Conservation (phyloP, 1,140 invertebrate genomes). For the Nautilus pompilius region DNA sequence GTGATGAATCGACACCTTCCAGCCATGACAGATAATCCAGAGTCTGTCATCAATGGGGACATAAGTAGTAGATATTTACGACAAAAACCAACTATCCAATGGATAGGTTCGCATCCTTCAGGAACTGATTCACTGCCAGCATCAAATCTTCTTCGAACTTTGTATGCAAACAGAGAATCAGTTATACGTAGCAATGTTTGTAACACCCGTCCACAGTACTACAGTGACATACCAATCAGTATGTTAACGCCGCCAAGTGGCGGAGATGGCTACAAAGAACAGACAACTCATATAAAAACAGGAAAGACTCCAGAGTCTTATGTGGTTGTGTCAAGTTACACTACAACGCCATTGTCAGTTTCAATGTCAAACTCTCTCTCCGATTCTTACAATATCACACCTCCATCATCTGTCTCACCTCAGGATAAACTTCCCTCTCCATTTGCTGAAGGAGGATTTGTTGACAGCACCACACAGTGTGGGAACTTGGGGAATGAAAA, state of each 20-base stretch:
- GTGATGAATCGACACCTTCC: slow-evolving; percentile 95
- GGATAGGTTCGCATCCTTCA: slow-evolving; percentile 71
- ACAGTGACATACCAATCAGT: slow-evolving; percentile 61
- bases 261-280: slow-evolving; percentile 64
- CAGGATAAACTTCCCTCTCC: slow-evolving; percentile 70
- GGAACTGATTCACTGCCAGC: slow-evolving; percentile 66
- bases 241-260: slow-evolving; percentile 78
- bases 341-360: slow-evolving; percentile 7
- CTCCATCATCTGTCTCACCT: slow-evolving; percentile 90
- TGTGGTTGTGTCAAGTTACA: slow-evolving; percentile 7
- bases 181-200: slow-evolving; percentile 88
- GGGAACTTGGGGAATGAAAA: not conserved
- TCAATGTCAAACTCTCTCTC: slow-evolving; percentile 6
- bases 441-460: slow-evolving; percentile 23
- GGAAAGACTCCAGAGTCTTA: slow-evolving; percentile 17
- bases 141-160: slow-evolving; percentile 79
- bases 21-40: slow-evolving; percentile 66
- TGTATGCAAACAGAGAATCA: slow-evolving; percentile 90
- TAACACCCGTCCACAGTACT: slow-evolving; percentile 62
- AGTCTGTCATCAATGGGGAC: slow-evolving; percentile 3
- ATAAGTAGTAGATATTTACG: slow-evolving; percentile 46
- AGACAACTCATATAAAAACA: slow-evolving; percentile 34
- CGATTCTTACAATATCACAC: slow-evolving; percentile 69
- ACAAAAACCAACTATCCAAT: slow-evolving; percentile 82
- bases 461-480: not conserved